Conservation (phyloP, 2,797 vertebrate genomes). For the Cryptoprocta ferox region DNA sequence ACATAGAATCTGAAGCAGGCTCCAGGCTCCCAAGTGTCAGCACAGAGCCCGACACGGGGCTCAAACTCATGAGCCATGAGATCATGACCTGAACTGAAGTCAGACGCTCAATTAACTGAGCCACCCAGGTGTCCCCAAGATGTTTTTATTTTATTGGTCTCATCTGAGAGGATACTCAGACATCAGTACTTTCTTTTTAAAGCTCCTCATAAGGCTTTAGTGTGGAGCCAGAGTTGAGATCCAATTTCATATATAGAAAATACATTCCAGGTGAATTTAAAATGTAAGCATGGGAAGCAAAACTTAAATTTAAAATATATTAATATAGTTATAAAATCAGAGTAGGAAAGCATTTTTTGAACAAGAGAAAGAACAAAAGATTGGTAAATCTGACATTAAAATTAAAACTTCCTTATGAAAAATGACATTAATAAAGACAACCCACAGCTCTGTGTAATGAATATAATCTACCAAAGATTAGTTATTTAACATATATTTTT, state of each 20-base stretch:
- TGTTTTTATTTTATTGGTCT: slow-evolving; percentile 16
- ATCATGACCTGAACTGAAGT: too few species aligned
- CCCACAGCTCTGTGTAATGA: background rate
- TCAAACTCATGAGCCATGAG: too few species aligned
- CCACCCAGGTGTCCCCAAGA: background rate
- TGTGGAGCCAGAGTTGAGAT: background rate
- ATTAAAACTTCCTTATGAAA: slow-evolving; percentile 2
- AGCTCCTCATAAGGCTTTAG: background rate
- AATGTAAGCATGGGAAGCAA: background rate
- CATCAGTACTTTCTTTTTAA: background rate
- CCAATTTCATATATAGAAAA: background rate
- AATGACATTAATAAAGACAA: background rate
- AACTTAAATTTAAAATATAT: background rate
- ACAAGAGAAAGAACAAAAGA: slow-evolving; percentile 31
- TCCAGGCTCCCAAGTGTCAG: too few species aligned
- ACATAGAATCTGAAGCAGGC: too few species aligned
- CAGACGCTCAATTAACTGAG: too few species aligned
- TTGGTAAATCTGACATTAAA: background rate
- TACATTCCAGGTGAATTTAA: background rate
- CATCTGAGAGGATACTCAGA: background rate
- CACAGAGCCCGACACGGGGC: too few species aligned
- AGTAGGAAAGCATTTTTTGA: background rate
- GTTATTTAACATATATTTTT: background rate
- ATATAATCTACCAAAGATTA: background rate
- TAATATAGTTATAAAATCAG: background rate